Evolutionary conservation across 2,888 invertebrate species (phyloP).

Genomic region (Caenorhabditis virilis): DNA sequence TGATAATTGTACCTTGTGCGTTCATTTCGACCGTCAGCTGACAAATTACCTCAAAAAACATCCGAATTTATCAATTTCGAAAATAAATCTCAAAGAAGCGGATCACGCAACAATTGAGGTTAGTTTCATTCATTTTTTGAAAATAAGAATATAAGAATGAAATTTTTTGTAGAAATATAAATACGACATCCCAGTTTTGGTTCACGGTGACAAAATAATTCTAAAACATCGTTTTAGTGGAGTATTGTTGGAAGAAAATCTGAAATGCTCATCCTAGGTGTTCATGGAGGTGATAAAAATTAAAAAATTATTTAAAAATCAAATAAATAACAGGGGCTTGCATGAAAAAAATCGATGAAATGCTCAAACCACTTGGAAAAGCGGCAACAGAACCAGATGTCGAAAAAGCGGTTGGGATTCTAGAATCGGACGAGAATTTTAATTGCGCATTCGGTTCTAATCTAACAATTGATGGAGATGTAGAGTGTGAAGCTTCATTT

Average conservation of each 20-base stretch:
- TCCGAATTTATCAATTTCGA: constrained; percentile 24
- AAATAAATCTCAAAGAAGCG: constrained; percentile 26
- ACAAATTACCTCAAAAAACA: constrained; percentile 31
- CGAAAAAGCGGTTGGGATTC: constrained; percentile 66
- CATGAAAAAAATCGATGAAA: constrained; percentile 5
- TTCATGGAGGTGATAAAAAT: constrained; percentile 78
- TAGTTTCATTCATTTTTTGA: constrained; percentile 49
- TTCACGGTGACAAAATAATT: constrained; percentile 68
- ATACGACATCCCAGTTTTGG: constrained; percentile 71
- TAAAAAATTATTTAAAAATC: constrained; percentile 65
- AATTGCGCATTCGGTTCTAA: constrained; percentile 94
- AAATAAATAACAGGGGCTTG: constrained; percentile 68
- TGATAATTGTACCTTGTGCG: constrained; percentile 46
- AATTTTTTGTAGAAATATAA: constrained; percentile 68
- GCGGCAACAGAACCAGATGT: background rate
- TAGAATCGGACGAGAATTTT: constrained; percentile 87
- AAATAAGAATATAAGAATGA: constrained; percentile 3
- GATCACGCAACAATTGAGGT: constrained; percentile 37
- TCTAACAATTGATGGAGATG: constrained; percentile 83
- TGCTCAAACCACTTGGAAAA: background rate
- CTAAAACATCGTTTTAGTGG: constrained; percentile 70
- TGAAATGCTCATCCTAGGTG: constrained; percentile 75
- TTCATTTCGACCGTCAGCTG: constrained; percentile 47
- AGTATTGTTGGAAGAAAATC: constrained; percentile 40
- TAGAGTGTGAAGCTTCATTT: constrained; percentile 94